Percentiles rank a stretch among this genome's conserved stretches.
Conservation (phyloP, 2,888 invertebrate species). For the Eudemis profundana region DNA sequence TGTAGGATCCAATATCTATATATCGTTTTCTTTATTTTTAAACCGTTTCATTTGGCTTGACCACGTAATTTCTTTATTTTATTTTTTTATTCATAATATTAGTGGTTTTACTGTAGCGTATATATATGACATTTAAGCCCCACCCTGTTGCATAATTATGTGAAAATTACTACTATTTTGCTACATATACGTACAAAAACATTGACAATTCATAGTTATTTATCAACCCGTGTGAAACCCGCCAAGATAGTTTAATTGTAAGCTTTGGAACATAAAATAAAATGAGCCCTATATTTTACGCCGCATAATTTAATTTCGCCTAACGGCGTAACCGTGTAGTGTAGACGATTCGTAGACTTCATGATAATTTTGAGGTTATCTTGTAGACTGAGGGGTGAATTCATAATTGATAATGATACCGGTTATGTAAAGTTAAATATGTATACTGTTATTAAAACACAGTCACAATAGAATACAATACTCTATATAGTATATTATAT, state of each 20-base stretch:
- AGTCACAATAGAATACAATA: too few relatives aligned
- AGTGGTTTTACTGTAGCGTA: too few relatives aligned
- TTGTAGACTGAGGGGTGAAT: not conserved
- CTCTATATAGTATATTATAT: too few relatives aligned
- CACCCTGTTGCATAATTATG: too few relatives aligned
- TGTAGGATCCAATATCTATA: too few relatives aligned
- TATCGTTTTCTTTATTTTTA: too few relatives aligned
- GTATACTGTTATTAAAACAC: not conserved
- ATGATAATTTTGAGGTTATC: not conserved
- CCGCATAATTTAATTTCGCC: not conserved
- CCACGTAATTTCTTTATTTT: too few relatives aligned
- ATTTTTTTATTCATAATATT: too few relatives aligned
- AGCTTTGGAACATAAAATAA: not conserved
- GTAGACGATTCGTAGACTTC: not conserved
- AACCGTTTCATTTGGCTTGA: too few relatives aligned
- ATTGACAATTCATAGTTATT: constrained; percentile 5
- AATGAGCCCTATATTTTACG: not conserved
- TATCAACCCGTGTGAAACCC: constrained; percentile 15
- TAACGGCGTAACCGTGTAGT: not conserved
- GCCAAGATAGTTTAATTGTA: constrained; percentile 5
- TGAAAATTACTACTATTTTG: too few relatives aligned
- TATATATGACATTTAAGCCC: too few relatives aligned
- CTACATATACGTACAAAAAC: not conserved
- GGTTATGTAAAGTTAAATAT: not conserved
- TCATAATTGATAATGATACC: not conserved